Evolutionary conservation across 2,113 vertebrate species (phyloP).

Genomic region (Uria lomvia): DNA sequence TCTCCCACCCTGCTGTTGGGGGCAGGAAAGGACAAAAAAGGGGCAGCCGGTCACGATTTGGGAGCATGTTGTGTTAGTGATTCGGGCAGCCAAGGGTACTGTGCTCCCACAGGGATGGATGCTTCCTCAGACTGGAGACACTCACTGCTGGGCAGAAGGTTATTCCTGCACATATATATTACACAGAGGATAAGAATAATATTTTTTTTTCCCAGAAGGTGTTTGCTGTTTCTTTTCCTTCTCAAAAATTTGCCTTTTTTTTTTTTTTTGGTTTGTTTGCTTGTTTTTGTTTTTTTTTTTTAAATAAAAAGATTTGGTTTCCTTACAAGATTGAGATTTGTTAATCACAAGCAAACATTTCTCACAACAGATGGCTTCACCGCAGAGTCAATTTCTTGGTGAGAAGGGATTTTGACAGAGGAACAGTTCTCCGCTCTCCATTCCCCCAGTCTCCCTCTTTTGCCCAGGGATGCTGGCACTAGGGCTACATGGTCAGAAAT

Average conservation of each 20-base stretch:
- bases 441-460: not conserved
- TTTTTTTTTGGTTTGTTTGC: not conserved
- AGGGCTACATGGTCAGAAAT: accelerated
- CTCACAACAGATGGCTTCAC: not conserved
- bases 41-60: accelerated
- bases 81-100: not conserved
- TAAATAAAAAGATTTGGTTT: not conserved
- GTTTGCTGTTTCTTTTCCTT: not conserved
- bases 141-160: not conserved
- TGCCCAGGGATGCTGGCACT: not conserved
- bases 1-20: not conserved
- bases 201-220: not conserved
- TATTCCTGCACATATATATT: not conserved
- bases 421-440: not conserved
- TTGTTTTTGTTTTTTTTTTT: not conserved
- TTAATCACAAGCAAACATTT: not conserved
- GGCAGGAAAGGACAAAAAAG: not conserved
- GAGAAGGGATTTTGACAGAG: not conserved
- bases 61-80: not conserved
- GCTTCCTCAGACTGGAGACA: not conserved
- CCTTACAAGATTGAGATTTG: not conserved
- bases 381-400: not conserved
- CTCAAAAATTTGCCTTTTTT: not conserved
- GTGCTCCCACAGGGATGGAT: not conserved
- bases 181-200: not conserved